Percentiles rank a stretch among this genome's conserved stretches.
These are phyloP conservation scores for Brevimyrus niger DNA, from an alignment of 2,113 vertebrate genomes.

Conservation along the genomic window DNA sequence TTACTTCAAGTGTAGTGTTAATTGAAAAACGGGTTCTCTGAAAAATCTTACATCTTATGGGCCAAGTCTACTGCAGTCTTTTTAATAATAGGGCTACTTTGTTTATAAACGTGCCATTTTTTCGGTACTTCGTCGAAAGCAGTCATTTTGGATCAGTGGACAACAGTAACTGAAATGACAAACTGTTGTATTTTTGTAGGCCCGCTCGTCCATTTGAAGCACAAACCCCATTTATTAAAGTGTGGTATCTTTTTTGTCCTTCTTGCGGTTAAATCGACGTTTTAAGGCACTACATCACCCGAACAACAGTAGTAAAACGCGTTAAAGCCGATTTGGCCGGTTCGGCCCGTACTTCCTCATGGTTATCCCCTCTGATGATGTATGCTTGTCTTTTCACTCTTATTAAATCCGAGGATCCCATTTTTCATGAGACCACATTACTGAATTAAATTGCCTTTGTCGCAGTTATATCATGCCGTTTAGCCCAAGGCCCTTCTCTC, in stretches of 20 bases:
- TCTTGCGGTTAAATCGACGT: conserved; percentile 22
- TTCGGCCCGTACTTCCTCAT: conserved; percentile 77
- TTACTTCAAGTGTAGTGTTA: neutral
- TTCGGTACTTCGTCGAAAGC: neutral
- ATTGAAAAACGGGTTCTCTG: neutral
- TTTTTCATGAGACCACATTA: conserved; percentile 72
- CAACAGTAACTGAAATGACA: neutral
- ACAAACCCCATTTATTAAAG: neutral
- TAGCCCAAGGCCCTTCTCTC: conserved; percentile 58
- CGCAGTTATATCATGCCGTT: conserved; percentile 66
- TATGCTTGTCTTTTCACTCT: conserved; percentile 70
- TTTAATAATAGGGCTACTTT: neutral
- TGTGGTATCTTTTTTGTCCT: neutral
- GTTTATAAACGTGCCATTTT: neutral
- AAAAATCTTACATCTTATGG: neutral
- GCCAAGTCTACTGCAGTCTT: neutral
- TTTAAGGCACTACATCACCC: conserved; percentile 63
- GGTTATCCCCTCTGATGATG: conserved; percentile 77
- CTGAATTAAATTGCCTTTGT: conserved; percentile 79
- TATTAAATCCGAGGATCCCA: conserved; percentile 74
- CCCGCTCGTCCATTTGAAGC: neutral
- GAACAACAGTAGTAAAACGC: conserved; percentile 75
- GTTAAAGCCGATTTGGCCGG: conserved; percentile 78
- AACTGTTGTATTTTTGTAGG: neutral
- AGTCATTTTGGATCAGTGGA: neutral